Percentiles rank a stretch among this genome's conserved stretches.
Conservation (phyloP, 2,113 vertebrate species). For the Anoplopoma fimbria region DNA sequence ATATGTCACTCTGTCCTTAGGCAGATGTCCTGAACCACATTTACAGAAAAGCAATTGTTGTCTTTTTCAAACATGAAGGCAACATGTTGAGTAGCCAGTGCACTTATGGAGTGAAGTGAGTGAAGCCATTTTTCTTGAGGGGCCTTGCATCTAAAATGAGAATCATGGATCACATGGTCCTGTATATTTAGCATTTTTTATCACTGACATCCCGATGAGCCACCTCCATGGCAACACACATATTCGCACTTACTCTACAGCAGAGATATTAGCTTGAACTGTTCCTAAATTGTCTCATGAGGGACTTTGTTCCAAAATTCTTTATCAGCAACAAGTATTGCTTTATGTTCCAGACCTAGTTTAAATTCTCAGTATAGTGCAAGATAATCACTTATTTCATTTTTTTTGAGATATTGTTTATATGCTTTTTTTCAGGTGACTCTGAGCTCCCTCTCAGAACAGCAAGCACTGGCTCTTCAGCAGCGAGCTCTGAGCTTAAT, state of each 20-base stretch:
- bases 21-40: too few species aligned
- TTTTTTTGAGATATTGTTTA: not conserved
- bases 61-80: not conserved
- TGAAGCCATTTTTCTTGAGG: not conserved
- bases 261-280: not conserved
- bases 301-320: not conserved
- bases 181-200: slow-evolving; percentile 1
- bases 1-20: too few species aligned
- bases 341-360: not conserved
- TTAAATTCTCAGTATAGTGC: not conserved
- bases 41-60: too few species aligned
- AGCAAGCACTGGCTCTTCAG: slow-evolving; percentile 66
- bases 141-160: not conserved
- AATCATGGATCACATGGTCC: not conserved
- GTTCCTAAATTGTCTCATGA: not conserved
- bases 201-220: not conserved
- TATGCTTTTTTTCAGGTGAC: slow-evolving; percentile 49
- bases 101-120: not conserved
- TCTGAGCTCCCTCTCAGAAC: slow-evolving; percentile 60
- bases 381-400: not conserved
- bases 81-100: not conserved
- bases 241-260: not conserved
- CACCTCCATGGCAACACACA: not conserved
- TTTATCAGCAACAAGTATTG: not conserved
- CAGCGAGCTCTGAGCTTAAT: slow-evolving; percentile 73